Percentiles rank a stretch among this genome's conserved stretches.
Evolutionary conservation across 2,888 invertebrate species (phyloP).

Genomic region (Hypselothyrea guttata): DNA sequence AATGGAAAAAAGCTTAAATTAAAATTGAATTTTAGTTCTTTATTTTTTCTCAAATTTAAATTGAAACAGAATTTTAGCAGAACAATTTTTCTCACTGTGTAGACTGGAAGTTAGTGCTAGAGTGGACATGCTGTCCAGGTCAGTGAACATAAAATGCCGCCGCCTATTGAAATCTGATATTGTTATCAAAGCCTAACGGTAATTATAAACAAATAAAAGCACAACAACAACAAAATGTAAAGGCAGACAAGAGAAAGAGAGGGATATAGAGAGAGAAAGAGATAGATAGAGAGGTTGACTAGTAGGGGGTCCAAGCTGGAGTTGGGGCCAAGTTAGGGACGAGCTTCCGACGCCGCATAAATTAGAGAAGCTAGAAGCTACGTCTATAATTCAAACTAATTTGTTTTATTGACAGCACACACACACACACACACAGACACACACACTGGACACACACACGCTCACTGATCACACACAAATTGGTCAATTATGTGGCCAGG

Average conservation of each 20-base stretch:
- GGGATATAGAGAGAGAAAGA: constrained; percentile 14
- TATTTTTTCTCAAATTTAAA: too few species aligned
- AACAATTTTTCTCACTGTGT: too few species aligned
- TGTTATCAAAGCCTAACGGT: constrained; percentile 77
- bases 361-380: constrained; percentile 68
- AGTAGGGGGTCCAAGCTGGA: background rate
- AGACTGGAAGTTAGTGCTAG: too few species aligned
- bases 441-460: constrained; percentile 24
- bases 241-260: too few species aligned
- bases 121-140: constrained; percentile 66
- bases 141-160: constrained; percentile 73
- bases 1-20: too few species aligned
- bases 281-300: background rate
- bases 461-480: constrained; percentile 56
- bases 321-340: background rate
- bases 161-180: constrained; percentile 75
- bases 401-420: constrained; percentile 79
- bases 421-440: constrained; percentile 42
- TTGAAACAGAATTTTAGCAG: too few species aligned
- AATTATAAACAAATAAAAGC: constrained; percentile 79
- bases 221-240: constrained; percentile 35
- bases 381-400: constrained; percentile 77
- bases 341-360: constrained; percentile 75
- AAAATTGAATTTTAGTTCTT: too few species aligned
- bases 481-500: constrained; percentile 66